Evolutionary conservation across 2,888 invertebrate species (phyloP).

Genomic region (Steromphala cineraria): DNA sequence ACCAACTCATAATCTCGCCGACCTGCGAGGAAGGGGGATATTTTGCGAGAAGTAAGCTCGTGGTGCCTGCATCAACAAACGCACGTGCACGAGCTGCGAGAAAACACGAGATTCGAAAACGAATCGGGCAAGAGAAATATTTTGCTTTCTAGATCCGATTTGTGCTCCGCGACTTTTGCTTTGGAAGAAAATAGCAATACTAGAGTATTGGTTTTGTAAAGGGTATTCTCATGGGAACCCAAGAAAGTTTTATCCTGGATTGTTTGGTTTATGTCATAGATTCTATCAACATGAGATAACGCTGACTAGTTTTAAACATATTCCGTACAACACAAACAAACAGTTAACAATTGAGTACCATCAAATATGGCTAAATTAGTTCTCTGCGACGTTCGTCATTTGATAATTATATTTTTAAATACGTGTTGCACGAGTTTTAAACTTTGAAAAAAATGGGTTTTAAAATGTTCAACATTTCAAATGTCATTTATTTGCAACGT

Average conservation of each 20-base stretch:
- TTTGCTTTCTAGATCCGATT: slow-evolving; percentile 2
- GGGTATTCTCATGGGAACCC: slow-evolving; percentile 11
- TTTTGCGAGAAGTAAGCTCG: slow-evolving; percentile 13
- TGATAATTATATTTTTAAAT: no score
- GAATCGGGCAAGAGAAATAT: slow-evolving; percentile 9
- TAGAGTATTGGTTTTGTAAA: background rate
- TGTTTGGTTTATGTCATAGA: slow-evolving; percentile 3
- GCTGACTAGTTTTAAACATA: no score
- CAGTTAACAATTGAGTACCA: no score
- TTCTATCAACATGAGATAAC: background rate
- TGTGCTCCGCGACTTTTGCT: background rate
- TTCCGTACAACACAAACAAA: no score
- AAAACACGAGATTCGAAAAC: slow-evolving; percentile 11
- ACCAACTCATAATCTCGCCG: background rate
- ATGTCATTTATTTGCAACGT: no score
- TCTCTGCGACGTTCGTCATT: no score
- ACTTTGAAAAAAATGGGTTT: no score
- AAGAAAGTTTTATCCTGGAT: background rate
- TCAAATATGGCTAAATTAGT: no score
- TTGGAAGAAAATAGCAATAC: slow-evolving; percentile 12
- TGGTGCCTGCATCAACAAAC: slow-evolving; percentile 17
- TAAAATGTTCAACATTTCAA: no score
- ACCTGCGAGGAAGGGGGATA: background rate
- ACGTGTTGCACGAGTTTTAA: no score
- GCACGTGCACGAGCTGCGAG: slow-evolving; percentile 14